Percentiles rank a stretch among this genome's conserved stretches.
Evolutionary conservation across 2,888 invertebrate species (phyloP).

Genomic region (Venustoraphidia nigricollis): DNA sequence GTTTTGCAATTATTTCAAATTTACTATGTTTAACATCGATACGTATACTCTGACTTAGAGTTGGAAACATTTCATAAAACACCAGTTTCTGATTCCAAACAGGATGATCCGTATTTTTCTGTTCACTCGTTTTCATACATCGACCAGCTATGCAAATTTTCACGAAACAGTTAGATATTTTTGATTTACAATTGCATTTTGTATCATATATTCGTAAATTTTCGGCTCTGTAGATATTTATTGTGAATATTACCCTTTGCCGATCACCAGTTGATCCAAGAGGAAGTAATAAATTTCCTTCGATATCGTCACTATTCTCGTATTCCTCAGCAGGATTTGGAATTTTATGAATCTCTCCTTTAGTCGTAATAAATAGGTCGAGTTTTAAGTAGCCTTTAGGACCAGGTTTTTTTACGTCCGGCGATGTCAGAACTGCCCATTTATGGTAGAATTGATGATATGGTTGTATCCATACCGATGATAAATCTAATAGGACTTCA

Average conservation of each 20-base stretch:
- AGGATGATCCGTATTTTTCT: slow-evolving; percentile 44
- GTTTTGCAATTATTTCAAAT: slow-evolving; percentile 34
- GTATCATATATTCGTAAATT: slow-evolving; percentile 25
- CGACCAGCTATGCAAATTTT: slow-evolving; percentile 11
- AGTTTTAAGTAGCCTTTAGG: slow-evolving; percentile 67
- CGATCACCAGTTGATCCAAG: background rate
- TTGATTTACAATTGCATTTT: slow-evolving; percentile 16
- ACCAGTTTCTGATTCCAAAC: slow-evolving; percentile 62
- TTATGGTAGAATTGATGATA: slow-evolving; percentile 74
- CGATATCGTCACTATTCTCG: slow-evolving; percentile 57
- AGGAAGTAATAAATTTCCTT: background rate
- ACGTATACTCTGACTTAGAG: slow-evolving; percentile 55
- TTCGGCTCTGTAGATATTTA: slow-evolving; percentile 37
- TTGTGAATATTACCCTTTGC: slow-evolving; percentile 14
- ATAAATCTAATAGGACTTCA: slow-evolving; percentile 44
- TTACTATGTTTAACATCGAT: slow-evolving; percentile 41
- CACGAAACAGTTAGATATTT: too few species aligned
- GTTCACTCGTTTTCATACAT: slow-evolving; percentile 37
- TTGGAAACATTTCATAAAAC: slow-evolving; percentile 71
- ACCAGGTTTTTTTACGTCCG: slow-evolving; percentile 28
- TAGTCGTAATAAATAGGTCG: slow-evolving; percentile 58
- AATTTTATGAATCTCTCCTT: slow-evolving; percentile 46
- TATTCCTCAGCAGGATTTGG: slow-evolving; percentile 36
- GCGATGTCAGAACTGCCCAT: slow-evolving; percentile 64
- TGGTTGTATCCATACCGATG: slow-evolving; percentile 55